Conservation (phyloP, 2,888 invertebrate species). For the Troglohyphantes excavatus region DNA sequence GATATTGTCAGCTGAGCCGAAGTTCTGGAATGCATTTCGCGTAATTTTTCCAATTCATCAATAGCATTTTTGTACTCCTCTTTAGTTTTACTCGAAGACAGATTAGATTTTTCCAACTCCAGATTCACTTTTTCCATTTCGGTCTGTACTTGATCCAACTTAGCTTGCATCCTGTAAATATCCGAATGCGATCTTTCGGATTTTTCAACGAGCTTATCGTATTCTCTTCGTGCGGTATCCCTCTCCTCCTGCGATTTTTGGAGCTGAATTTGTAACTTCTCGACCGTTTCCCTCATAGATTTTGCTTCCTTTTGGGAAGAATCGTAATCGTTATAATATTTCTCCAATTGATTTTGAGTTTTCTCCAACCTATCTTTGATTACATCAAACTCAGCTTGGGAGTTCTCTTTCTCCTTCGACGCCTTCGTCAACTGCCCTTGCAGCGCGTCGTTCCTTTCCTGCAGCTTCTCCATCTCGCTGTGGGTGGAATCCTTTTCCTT, state of each 20-base stretch:
- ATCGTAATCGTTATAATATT: conserved; percentile 90
- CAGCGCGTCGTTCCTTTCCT: conserved; percentile 91
- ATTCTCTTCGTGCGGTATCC: conserved; percentile 93
- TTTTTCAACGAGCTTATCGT: conserved; percentile 95
- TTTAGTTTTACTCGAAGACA: conserved; percentile 89
- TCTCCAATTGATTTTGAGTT: conserved; percentile 83
- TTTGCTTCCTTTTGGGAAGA: conserved; percentile 90
- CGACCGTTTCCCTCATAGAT: conserved; percentile 93
- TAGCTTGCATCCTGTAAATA: conserved; percentile 92
- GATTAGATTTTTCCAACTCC: conserved; percentile 92
- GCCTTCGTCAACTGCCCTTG: conserved; percentile 91
- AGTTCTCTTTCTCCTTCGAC: conserved; percentile 91
- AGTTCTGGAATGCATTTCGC: conserved; percentile 95
- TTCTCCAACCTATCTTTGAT: conserved; percentile 94
- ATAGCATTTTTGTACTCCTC: conserved; percentile 93
- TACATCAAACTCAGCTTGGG: conserved; percentile 92
- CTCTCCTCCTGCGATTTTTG: conserved; percentile 94
- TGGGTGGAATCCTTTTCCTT: conserved; percentile 93
- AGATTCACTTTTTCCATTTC: conserved; percentile 93
- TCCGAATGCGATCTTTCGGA: conserved; percentile 90
- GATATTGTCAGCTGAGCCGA: conserved; percentile 91
- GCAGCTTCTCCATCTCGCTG: conserved; percentile 90
- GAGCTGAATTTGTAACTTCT: conserved; percentile 89
- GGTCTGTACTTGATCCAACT: conserved; percentile 92
- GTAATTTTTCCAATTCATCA: conserved; percentile 91